These are phyloP conservation scores for Dasysyrphus tricinctus DNA, from an alignment of 2,888 invertebrate species.

Conservation along the genomic window DNA sequence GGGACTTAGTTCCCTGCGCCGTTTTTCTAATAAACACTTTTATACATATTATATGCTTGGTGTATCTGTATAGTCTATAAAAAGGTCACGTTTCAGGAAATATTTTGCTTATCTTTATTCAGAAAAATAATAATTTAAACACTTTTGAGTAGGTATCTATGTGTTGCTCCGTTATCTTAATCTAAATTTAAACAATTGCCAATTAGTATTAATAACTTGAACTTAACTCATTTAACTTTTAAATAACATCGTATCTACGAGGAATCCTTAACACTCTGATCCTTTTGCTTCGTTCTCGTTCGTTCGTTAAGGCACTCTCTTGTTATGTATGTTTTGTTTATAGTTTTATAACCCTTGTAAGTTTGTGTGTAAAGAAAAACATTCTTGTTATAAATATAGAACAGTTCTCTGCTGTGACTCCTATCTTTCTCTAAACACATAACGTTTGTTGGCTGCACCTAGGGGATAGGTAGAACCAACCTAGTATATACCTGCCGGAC, in stretches of 20 bases:
- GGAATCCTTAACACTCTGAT: conserved; percentile 37
- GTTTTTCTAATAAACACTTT: no score
- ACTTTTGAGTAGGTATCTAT: conserved; percentile 18
- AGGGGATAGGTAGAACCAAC: background rate
- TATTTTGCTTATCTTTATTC: conserved; percentile 21
- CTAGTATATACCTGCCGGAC: conserved; percentile 13
- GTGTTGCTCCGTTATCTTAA: conserved; percentile 29
- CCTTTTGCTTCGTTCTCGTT: conserved; percentile 4
- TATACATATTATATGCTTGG: no score
- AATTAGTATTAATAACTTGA: conserved; percentile 64
- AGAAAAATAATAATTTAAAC: conserved; percentile 7
- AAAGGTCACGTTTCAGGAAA: background rate
- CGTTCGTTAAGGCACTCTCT: background rate
- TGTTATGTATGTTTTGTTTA: background rate
- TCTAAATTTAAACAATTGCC: conserved; percentile 58
- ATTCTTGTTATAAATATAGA: conserved; percentile 20
- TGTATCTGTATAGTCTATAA: background rate
- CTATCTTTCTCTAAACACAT: conserved; percentile 18
- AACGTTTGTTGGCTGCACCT: background rate
- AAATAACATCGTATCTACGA: conserved; percentile 23
- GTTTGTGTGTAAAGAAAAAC: conserved; percentile 15
- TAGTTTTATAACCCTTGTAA: background rate
- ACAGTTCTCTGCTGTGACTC: background rate
- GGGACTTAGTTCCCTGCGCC: no score
- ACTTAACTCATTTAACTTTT: conserved; percentile 52